A percentile compares a stretch with the other conserved stretches of the same genome.
These are phyloP conservation scores for Arrhopalites spinosus DNA, from an alignment of 2,888 invertebrate species.

Conservation along the genomic window DNA sequence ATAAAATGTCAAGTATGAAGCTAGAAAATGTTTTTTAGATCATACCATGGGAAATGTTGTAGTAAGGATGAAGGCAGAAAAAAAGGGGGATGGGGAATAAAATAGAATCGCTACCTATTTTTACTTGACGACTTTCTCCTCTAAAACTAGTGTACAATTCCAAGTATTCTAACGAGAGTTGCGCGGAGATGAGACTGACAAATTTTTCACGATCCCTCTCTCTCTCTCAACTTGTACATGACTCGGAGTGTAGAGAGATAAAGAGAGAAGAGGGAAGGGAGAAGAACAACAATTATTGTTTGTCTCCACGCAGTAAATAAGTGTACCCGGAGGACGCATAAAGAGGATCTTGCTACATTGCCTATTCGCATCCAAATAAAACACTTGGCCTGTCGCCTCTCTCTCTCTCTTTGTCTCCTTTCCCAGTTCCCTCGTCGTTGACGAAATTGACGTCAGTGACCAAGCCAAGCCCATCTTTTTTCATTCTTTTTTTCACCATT, in stretches of 20 bases:
- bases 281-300: constrained; percentile 55
- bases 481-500: neutral
- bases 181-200: too few species aligned
- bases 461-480: constrained; percentile 23
- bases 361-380: constrained; percentile 44
- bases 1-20: too few species aligned
- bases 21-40: too few species aligned
- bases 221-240: too few species aligned
- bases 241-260: neutral
- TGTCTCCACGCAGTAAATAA: constrained; percentile 56
- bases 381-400: constrained; percentile 31
- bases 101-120: too few species aligned
- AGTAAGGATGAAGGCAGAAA: too few species aligned
- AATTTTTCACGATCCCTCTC: too few species aligned
- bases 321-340: constrained; percentile 56
- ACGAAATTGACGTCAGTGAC: constrained; percentile 55
- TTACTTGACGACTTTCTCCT: too few species aligned
- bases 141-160: too few species aligned
- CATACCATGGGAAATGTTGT: too few species aligned
- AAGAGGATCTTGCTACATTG: constrained; percentile 54
- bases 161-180: too few species aligned
- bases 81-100: too few species aligned
- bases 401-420: constrained; percentile 15
- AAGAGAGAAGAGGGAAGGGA: neutral
- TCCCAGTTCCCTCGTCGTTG: constrained; percentile 3